These are phyloP conservation scores for Ariolimax columbianus DNA, from an alignment of 2,888 invertebrate species.

Conservation along the genomic window DNA sequence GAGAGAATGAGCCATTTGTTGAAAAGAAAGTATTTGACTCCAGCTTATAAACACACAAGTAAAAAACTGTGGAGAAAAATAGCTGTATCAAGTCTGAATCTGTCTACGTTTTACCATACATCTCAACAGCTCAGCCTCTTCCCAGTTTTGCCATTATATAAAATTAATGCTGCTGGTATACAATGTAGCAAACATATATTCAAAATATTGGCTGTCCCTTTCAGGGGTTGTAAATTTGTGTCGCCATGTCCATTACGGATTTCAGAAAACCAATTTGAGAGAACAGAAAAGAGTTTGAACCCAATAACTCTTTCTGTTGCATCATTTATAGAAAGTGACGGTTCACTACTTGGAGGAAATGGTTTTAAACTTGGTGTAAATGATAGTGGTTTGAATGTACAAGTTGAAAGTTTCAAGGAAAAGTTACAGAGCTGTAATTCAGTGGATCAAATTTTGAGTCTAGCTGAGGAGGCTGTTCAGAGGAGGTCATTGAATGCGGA, in stretches of 20 bases:
- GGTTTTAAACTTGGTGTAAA: neutral
- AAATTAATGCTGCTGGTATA: neutral
- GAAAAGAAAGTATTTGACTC: neutral
- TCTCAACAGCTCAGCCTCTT: neutral
- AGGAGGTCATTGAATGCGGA: neutral
- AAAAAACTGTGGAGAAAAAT: neutral
- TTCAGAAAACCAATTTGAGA: neutral
- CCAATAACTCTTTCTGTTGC: neutral
- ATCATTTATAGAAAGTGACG: neutral
- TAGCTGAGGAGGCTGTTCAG: neutral
- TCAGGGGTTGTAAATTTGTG: too few relatives aligned
- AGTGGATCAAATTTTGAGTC: neutral
- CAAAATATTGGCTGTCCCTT: too few relatives aligned
- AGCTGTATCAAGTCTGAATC: neutral
- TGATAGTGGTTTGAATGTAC: neutral
- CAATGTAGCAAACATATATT: neutral
- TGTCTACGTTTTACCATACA: neutral
- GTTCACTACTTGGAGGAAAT: too few relatives aligned
- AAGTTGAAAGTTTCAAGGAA: neutral
- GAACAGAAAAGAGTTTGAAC: neutral
- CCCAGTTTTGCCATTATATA: neutral
- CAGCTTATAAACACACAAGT: neutral
- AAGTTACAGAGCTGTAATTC: constrained; percentile 10
- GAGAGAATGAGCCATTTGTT: neutral
- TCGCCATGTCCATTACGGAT: too few relatives aligned